phyloP scores from a whole-genome alignment of 2,113 vertebrate genomes.

The Furnarius figulus region DNA sequence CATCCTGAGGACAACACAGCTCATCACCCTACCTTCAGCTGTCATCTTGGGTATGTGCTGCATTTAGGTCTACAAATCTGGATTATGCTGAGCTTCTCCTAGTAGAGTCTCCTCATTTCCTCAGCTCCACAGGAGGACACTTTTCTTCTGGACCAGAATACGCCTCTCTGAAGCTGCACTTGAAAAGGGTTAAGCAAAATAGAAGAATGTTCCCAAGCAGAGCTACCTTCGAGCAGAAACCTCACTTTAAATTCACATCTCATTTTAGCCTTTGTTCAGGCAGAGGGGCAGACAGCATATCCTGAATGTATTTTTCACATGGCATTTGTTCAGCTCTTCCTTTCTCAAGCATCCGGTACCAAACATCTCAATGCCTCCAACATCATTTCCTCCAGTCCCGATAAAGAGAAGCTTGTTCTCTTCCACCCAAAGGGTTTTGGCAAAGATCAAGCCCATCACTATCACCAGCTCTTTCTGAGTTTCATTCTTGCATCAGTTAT shows the following conservation, averaged over 20 bases:
- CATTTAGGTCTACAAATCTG: not conserved
- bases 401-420: not conserved
- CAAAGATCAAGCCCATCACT: not conserved
- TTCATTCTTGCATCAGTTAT: not conserved
- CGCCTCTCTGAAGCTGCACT: not conserved
- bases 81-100: not conserved
- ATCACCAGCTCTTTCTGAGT: not conserved
- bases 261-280: not conserved
- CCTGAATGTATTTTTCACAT: not conserved
- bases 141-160: not conserved
- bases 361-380: not conserved
- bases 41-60: not conserved
- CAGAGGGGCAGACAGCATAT: not conserved
- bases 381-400: not conserved
- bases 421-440: not conserved
- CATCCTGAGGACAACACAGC: not conserved
- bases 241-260: not conserved
- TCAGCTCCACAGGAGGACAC: not conserved
- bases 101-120: not conserved
- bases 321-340: not conserved
- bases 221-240: not conserved
- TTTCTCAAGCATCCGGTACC: not conserved
- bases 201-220: not conserved
- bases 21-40: not conserved
- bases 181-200: not conserved